Evolutionary conservation across 2,888 invertebrate genomes (phyloP).

Genomic region (Graphium colonna): DNA sequence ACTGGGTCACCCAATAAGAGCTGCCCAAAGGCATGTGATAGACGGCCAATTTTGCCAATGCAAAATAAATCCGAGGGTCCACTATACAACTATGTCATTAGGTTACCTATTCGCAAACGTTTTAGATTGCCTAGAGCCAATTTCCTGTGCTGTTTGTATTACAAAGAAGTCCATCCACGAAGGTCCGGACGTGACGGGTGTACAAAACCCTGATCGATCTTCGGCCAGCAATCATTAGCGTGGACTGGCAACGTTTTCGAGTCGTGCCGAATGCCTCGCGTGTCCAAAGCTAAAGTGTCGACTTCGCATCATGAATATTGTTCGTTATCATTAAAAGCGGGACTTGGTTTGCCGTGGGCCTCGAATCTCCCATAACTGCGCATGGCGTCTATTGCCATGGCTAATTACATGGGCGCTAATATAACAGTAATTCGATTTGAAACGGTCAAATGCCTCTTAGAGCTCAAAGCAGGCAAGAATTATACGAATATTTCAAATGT

Average conservation of each 20-base stretch:
- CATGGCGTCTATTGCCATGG: constrained; percentile 38
- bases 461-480: background rate
- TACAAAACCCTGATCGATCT: constrained; percentile 36
- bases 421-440: constrained; percentile 41
- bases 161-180: constrained; percentile 57
- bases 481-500: too few relatives aligned
- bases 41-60: constrained; percentile 15
- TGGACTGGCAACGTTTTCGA: constrained; percentile 27
- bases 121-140: constrained; percentile 53
- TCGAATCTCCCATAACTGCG: constrained; percentile 34
- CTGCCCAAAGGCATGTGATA: constrained; percentile 1
- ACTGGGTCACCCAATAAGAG: constrained; percentile 14
- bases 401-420: constrained; percentile 37
- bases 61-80: constrained; percentile 13
- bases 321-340: constrained; percentile 53
- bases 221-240: constrained; percentile 26
- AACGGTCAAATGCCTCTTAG: constrained; percentile 27
- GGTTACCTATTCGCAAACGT: constrained; percentile 54
- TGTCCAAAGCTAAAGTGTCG: constrained; percentile 33
- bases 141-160: constrained; percentile 58
- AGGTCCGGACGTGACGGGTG: constrained; percentile 50
- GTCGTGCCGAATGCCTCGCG: constrained; percentile 32
- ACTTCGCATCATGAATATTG: constrained; percentile 34
- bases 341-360: constrained; percentile 44
- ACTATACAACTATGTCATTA: constrained; percentile 47